phyloP scores from a whole-genome alignment of 2,797 vertebrate species.

The Echiichthys vipera region DNA sequence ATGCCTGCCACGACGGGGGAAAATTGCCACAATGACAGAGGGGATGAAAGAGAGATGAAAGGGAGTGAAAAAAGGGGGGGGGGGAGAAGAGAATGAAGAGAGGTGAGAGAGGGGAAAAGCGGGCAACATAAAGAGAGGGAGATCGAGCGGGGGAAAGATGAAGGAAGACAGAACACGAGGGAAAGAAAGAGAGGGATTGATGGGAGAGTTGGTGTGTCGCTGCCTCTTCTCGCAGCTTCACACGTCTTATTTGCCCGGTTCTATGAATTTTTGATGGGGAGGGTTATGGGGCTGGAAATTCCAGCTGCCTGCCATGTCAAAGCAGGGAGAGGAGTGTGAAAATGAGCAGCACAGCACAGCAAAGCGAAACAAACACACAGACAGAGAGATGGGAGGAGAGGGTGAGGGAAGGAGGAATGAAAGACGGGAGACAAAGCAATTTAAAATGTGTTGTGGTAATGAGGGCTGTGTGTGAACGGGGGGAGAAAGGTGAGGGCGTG shows the following conservation, averaged over 20 bases:
- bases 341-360: slow-evolving; percentile 53
- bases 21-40: slow-evolving; percentile 81
- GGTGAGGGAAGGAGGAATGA: slow-evolving; percentile 16
- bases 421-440: slow-evolving; percentile 33
- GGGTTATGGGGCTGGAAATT: slow-evolving; percentile 70
- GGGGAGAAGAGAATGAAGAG: slow-evolving; percentile 51
- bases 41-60: slow-evolving; percentile 77
- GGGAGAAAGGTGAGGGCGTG: slow-evolving; percentile 20
- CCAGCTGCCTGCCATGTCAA: slow-evolving; percentile 69
- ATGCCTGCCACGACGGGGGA: slow-evolving; percentile 66
- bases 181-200: slow-evolving; percentile 56
- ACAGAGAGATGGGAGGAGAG: slow-evolving; percentile 13
- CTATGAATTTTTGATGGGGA: slow-evolving; percentile 79
- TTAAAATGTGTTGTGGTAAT: slow-evolving; percentile 62
- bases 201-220: slow-evolving; percentile 53
- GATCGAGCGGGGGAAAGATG: slow-evolving; percentile 59
- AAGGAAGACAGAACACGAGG: slow-evolving; percentile 70
- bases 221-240: slow-evolving; percentile 43
- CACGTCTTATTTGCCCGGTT: slow-evolving; percentile 60
- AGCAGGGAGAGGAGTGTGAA: slow-evolving; percentile 49
- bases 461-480: slow-evolving; percentile 39
- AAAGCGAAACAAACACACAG: slow-evolving; percentile 61
- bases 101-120: slow-evolving; percentile 55
- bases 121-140: slow-evolving; percentile 56
- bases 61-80: slow-evolving; percentile 25